These are phyloP conservation scores for Diplogasteroides magnus DNA, from an alignment of 1,140 invertebrate species.

Conservation along the genomic window DNA sequence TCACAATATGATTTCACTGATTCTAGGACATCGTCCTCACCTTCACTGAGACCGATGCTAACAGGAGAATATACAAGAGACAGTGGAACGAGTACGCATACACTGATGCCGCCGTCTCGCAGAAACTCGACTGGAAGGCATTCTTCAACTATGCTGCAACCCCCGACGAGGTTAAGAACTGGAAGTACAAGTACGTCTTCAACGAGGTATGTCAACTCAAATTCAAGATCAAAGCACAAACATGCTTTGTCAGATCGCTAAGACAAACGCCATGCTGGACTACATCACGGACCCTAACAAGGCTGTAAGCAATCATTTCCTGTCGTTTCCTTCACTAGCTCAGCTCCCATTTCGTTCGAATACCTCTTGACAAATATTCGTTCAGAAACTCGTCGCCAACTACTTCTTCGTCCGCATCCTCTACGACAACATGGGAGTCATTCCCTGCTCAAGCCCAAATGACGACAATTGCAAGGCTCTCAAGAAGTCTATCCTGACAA, in stretches of 20 bases:
- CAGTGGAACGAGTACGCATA: not conserved
- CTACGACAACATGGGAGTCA: slow-evolving; percentile 12
- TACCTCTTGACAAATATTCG: too few species aligned
- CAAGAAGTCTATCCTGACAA: too few species aligned
- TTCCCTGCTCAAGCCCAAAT: too few species aligned
- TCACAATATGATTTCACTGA: not conserved
- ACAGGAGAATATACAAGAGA: not conserved
- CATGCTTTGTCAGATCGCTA: too few species aligned
- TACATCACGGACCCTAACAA: too few species aligned
- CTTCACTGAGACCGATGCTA: not conserved
- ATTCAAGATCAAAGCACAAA: too few species aligned
- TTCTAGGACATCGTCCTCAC: not conserved
- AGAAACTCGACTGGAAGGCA: not conserved
- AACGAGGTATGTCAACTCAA: too few species aligned
- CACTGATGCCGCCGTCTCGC: not conserved
- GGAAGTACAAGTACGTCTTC: not conserved
- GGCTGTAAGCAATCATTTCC: too few species aligned
- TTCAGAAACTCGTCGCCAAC: slow-evolving; percentile 22
- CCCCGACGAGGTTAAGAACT: not conserved
- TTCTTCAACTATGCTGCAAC: not conserved
- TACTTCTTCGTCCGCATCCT: slow-evolving; percentile 26
- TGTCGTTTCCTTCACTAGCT: too few species aligned
- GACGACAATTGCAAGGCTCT: too few species aligned
- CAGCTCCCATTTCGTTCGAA: too few species aligned
- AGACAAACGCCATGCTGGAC: too few species aligned